phyloP scores from a whole-genome alignment of 2,797 vertebrate genomes.

The Cetoscarus ocellatus region DNA sequence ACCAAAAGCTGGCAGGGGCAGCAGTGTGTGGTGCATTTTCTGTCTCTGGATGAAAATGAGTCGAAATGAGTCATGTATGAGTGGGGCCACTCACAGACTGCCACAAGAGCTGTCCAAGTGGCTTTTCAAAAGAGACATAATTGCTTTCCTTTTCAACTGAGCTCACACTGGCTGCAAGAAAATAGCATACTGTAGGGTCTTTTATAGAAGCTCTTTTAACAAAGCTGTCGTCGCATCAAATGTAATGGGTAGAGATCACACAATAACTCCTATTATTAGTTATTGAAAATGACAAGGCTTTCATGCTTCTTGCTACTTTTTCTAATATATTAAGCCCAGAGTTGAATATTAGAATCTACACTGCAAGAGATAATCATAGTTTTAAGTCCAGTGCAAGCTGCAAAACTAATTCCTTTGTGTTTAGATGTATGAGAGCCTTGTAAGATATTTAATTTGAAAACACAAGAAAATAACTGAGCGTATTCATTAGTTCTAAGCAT shows the following conservation, averaged over 20 bases:
- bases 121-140: constrained; percentile 72
- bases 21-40: constrained; percentile 59
- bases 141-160: constrained; percentile 68
- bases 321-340: constrained; percentile 13
- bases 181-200: constrained; percentile 30
- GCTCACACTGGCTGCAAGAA: constrained; percentile 58
- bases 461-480: background rate
- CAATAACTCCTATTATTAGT: constrained; percentile 41
- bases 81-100: constrained; percentile 64
- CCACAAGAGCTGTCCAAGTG: constrained; percentile 70
- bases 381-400: constrained; percentile 11
- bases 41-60: constrained; percentile 61
- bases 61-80: constrained; percentile 70
- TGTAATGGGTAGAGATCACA: constrained; percentile 39
- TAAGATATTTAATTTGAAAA: constrained; percentile 5
- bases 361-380: constrained; percentile 7
- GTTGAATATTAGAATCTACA: constrained; percentile 13
- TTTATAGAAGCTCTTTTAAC: constrained; percentile 32
- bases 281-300: constrained; percentile 19
- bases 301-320: constrained; percentile 34
- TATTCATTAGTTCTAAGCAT: background rate
- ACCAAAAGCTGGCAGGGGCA: constrained; percentile 48
- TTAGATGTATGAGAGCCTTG: constrained; percentile 4
- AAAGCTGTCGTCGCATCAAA: constrained; percentile 27
- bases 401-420: constrained; percentile 27